Base-by-base conservation (phyloP, 1,140 invertebrate genomes). In the Lysiphlebus fabarum region DNA sequence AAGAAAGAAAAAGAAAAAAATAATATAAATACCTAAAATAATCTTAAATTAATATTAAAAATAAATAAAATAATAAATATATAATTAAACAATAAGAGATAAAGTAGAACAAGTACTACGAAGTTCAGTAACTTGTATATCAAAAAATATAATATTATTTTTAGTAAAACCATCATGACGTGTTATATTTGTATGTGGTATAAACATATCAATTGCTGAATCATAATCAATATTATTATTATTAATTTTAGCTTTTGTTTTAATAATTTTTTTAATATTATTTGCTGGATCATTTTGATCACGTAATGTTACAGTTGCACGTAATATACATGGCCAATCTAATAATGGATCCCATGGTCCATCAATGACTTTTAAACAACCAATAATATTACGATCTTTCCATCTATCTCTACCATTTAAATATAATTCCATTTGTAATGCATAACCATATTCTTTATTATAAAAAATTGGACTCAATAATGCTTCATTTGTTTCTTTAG, bases 371-470 rank as follows among this genome's bases (percentile, higher is more conserved):
- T 84, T 82, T 9, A 89, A 70, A 10, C 85, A 87, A 2, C 84
- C 82, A 7, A 88, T 86, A 48, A 88, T 67, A 65, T 90, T 85
- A 0, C 87, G 81, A 0, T 85, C 87, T 65, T 83, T 86, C 87
- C 87, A 89, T 58, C 86, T 86, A 6, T 87, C 87, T 37, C 86
- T 81, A 7, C 87, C 87, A 65, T 90, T 90, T 14, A 89, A 65
- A 67, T 84, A 83, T 5, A 88, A 70, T 61, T 88, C 82, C 26
- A 87, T 75, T 71, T 86, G 82, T 10, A 90, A 63, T 3, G 85
- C 84, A 70, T 90, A 90, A n/a, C 88, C 87, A 64, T 85, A 89
- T 61, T 85, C 83, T 65, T 82, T 84, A 12, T 84, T 84, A 9
- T 83, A 82, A 69, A 90, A 90, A 53, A 85, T 73, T 3, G 86